These are phyloP conservation scores for Chrysolina oricalcia DNA, from an alignment of 2,888 invertebrate species.

Conservation along the genomic window DNA sequence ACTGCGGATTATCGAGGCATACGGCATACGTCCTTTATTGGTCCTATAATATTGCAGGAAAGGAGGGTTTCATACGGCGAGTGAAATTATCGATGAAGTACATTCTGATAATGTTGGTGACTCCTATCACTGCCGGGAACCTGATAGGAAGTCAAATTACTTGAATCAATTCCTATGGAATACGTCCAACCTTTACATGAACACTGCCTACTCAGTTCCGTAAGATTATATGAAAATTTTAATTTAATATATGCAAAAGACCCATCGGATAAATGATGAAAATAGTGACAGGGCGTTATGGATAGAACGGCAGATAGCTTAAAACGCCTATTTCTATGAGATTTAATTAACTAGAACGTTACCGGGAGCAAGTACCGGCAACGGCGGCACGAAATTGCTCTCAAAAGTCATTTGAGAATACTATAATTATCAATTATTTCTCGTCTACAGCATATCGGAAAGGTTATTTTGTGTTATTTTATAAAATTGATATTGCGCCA, in stretches of 20 bases:
- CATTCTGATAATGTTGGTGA: too few species aligned
- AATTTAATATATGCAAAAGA: conserved; percentile 3
- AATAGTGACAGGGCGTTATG: neutral
- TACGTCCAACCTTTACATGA: neutral
- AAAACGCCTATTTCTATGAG: conserved; percentile 10
- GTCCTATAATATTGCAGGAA: too few species aligned
- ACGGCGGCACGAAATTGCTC: conserved; percentile 18
- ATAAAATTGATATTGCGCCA: conserved; percentile 10
- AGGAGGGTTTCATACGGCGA: too few species aligned
- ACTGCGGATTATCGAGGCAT: too few species aligned
- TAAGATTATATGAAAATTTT: neutral
- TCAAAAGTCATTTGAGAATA: conserved; percentile 2
- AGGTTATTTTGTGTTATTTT: conserved; percentile 9
- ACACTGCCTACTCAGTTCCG: neutral
- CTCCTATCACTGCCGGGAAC: too few species aligned
- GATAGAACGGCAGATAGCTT: conserved; percentile 10
- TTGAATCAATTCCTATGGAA: too few species aligned
- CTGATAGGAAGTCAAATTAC: too few species aligned
- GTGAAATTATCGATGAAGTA: too few species aligned
- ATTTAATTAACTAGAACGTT: conserved; percentile 20
- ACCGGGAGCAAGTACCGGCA: conserved; percentile 12
- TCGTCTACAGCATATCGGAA: conserved; percentile 5
- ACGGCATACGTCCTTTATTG: too few species aligned
- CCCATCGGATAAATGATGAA: neutral
- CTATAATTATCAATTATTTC: conserved; percentile 22